Evolutionary conservation across 1,140 invertebrate genomes (phyloP), one percentile per base, ranked within the genome.

Genomic region (Zaprionus davidi): DNA sequence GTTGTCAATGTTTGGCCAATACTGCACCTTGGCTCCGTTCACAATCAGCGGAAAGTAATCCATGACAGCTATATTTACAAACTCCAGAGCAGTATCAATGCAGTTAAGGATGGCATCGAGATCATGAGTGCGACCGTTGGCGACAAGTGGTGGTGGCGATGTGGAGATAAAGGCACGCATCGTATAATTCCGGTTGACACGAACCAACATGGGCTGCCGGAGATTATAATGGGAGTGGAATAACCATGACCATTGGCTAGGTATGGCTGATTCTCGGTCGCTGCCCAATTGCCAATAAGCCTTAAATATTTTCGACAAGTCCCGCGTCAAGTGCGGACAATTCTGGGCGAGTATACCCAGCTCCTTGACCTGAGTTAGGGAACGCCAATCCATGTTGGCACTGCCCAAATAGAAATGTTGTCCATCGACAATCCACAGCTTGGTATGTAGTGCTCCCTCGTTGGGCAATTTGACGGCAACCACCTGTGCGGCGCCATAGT

Each of bases 331-430:
- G 90, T 96, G 97, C 5, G 96, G 95, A 93, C 99, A 99, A 87
- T 98, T 97, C 59, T 94, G 94, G 1, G 96, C 95, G 1, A 97
- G 90, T 6, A 98, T 93, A 7, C 99, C 99, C 63, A 99, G 92
- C 93, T 99, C 99, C 93, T 99, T 99, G 1, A 99, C 97, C 94
- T 99, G 98, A 7, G 98, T 98, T 0, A 99, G 93, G 1, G 98
- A 97, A 81, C 98, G 94, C 98, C 98, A 99, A 93, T 99, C 97
- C 96, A 97, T 97, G 86, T 97, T 97, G 3, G 97, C 97, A 85
- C 96, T 97, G n/a, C 97, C 97, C 62, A 98, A 93, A 90, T 97
- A 98, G 70, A 97, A 94, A 90, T 97, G 95, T 71, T 94, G 94
- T 53, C 95, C 93, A 93, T 99, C 99, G 38, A 98, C 95, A 12